phyloP scores from a whole-genome alignment of 2,888 invertebrate species.

The Glyphotaelius pellucidus region DNA sequence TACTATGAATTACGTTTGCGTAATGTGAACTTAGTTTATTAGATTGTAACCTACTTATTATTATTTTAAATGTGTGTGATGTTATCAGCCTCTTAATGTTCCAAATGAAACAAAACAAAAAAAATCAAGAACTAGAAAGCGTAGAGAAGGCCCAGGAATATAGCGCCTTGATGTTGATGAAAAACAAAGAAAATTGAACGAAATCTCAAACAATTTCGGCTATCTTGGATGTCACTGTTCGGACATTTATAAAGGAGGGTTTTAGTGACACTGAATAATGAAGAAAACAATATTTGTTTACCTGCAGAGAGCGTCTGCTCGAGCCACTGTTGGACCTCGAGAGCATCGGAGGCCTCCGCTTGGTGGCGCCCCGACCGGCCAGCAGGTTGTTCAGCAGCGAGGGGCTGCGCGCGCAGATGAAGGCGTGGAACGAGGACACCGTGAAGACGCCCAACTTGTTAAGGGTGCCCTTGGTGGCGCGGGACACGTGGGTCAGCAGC shows the following conservation, averaged over 20 bases:
- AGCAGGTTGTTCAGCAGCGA: slow-evolving; percentile 93
- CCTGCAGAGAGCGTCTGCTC: slow-evolving; percentile 91
- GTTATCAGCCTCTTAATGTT: too few relatives aligned
- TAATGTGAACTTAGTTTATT: too few relatives aligned
- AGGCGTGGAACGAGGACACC: slow-evolving; percentile 98
- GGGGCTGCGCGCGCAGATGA: slow-evolving; percentile 97
- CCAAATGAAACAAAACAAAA: too few relatives aligned
- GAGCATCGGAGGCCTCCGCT: slow-evolving; percentile 91
- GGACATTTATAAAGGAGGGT: neutral
- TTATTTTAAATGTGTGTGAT: too few relatives aligned
- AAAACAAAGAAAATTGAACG: neutral
- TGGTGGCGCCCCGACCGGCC: slow-evolving; percentile 93
- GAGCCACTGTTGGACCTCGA: slow-evolving; percentile 94
- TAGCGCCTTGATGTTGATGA: neutral
- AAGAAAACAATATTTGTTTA: slow-evolving; percentile 69
- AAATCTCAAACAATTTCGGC: neutral
- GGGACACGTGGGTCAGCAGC: slow-evolving; percentile 94
- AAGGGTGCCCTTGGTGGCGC: slow-evolving; percentile 94
- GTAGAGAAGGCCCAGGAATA: neutral
- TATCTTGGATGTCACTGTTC: too few relatives aligned
- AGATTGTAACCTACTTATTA: too few relatives aligned
- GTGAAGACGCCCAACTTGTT: slow-evolving; percentile 98
- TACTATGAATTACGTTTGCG: too few relatives aligned
- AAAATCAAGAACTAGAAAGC: neutral
- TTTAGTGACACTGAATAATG: neutral